Percentiles rank a stretch among this genome's conserved stretches.
phyloP scores from a whole-genome alignment of 2,888 invertebrate genomes.

The Orgyia antiqua region DNA sequence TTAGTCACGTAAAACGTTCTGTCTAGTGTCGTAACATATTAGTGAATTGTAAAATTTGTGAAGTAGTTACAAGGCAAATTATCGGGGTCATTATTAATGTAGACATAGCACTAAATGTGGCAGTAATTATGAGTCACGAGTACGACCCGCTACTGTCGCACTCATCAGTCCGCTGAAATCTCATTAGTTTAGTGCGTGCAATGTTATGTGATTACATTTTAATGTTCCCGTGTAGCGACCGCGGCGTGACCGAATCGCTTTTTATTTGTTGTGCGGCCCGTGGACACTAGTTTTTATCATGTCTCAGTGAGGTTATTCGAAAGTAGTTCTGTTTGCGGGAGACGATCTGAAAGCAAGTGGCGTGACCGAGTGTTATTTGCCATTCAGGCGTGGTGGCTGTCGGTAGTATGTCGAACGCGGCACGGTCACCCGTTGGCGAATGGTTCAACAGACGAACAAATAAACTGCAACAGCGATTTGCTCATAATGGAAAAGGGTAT shows the following conservation, averaged over 20 bases:
- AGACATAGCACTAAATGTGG: conserved; percentile 53
- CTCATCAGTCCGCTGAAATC: conserved; percentile 69
- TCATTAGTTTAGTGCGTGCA: conserved; percentile 72
- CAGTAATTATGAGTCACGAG: conserved; percentile 65
- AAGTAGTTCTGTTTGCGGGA: conserved; percentile 44
- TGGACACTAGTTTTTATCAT: conserved; percentile 44
- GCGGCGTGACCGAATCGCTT: conserved; percentile 48
- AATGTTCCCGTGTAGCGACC: conserved; percentile 47
- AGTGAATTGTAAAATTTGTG: conserved; percentile 31
- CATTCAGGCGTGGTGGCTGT: conserved; percentile 33
- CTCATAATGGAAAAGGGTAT: conserved; percentile 68
- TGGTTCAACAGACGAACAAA: conserved; percentile 65
- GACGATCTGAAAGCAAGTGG: conserved; percentile 31
- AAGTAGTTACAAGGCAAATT: conserved; percentile 24
- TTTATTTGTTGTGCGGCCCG: conserved; percentile 46
- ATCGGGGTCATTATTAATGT: conserved; percentile 37
- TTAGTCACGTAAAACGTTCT: conserved; percentile 31
- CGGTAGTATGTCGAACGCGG: conserved; percentile 57
- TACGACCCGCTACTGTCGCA: conserved; percentile 53
- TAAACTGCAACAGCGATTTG: conserved; percentile 57
- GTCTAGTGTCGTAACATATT: conserved; percentile 26
- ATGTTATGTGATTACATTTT: conserved; percentile 72
- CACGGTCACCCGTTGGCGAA: conserved; percentile 57
- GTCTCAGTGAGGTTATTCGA: conserved; percentile 44
- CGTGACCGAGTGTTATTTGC: conserved; percentile 42